Evolutionary conservation across 2,888 invertebrate genomes (phyloP).

Genomic region (Lithophane socia): DNA sequence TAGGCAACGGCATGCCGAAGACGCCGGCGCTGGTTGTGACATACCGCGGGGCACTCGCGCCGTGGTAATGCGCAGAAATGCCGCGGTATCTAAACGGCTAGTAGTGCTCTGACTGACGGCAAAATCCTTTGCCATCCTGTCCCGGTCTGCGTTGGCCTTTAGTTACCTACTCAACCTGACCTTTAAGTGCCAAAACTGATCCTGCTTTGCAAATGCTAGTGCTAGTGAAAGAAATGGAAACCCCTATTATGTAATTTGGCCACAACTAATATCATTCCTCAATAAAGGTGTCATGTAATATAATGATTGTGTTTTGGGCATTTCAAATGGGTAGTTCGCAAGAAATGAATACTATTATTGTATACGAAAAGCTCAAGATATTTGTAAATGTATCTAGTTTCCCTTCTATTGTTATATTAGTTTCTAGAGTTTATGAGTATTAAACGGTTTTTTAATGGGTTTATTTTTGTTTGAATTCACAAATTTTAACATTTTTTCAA

Average conservation of each 20-base stretch:
- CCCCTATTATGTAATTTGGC: not conserved
- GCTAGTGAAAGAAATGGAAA: not conserved
- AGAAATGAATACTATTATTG: not conserved
- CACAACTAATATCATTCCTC: not conserved
- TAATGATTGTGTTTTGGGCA: not conserved
- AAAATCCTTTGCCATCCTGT: no score
- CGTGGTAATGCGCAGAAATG: no score
- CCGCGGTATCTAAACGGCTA: no score
- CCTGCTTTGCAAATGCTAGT: not conserved
- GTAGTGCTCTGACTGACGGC: no score
- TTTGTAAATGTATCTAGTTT: constrained; percentile 20
- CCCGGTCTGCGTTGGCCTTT: no score
- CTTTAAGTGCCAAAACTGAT: not conserved
- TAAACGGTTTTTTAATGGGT: constrained; percentile 31
- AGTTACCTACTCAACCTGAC: not conserved
- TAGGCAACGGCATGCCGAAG: no score
- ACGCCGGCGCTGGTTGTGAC: no score
- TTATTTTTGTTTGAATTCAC: constrained; percentile 7
- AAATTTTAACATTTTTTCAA: not conserved
- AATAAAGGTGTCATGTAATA: not conserved
- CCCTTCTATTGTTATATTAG: constrained; percentile 5
- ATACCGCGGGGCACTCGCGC: no score
- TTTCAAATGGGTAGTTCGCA: not conserved
- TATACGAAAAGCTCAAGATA: not conserved
- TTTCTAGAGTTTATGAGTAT: constrained; percentile 9